phyloP scores from a whole-genome alignment of 2,888 invertebrate species.

The Eristalis intricaria region DNA sequence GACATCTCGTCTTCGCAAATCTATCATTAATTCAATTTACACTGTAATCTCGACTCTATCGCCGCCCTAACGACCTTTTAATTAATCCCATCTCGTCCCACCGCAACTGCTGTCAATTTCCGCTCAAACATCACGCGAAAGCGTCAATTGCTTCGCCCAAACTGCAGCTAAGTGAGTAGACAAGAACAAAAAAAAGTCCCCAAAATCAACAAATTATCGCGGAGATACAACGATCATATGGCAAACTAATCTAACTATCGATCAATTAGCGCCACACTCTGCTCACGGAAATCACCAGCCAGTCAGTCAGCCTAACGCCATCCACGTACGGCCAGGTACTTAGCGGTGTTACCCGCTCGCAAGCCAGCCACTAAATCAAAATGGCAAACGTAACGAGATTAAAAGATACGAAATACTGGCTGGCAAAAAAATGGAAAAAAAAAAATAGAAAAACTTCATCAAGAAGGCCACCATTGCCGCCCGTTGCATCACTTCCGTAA shows the following conservation, averaged over 20 bases:
- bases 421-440: neutral
- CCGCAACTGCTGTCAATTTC: neutral
- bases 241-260: neutral
- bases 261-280: conserved; percentile 14
- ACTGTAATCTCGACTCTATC: neutral
- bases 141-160: neutral
- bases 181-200: too few relatives aligned
- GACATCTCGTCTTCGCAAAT: neutral
- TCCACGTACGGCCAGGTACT: conserved; percentile 5
- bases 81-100: neutral
- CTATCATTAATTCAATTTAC: neutral
- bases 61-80: conserved; percentile 3
- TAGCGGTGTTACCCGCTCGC: conserved; percentile 40
- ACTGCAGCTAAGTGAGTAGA: neutral
- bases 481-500: conserved; percentile 70
- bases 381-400: conserved; percentile 28
- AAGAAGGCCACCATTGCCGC: conserved; percentile 56
- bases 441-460: conserved; percentile 1
- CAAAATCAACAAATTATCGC: neutral
- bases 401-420: neutral
- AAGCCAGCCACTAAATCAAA: conserved; percentile 50
- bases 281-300: neutral
- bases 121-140: neutral
- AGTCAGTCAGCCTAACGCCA: neutral
- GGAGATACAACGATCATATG: neutral